These are phyloP conservation scores for Stenolophus ochropezus DNA, from an alignment of 2,888 invertebrate species.

Conservation along the genomic window DNA sequence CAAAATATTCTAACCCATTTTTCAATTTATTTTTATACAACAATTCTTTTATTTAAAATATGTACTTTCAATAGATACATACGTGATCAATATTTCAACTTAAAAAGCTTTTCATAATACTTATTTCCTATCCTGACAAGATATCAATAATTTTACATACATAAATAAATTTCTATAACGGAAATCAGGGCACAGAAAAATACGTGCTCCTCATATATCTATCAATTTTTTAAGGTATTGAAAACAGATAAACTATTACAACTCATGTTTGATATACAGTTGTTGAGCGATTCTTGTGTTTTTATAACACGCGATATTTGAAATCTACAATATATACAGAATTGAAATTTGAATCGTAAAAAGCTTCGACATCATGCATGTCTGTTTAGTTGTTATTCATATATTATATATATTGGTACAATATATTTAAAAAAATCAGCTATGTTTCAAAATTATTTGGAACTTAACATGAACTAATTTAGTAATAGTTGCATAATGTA, in stretches of 20 bases:
- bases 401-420: background rate
- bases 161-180: background rate
- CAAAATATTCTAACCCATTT: background rate
- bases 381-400: background rate
- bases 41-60: background rate
- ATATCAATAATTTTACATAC: conserved; percentile 8
- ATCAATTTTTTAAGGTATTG: background rate
- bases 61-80: background rate
- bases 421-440: background rate
- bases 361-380: background rate
- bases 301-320: background rate
- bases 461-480: background rate
- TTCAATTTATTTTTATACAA: background rate
- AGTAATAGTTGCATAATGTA: background rate
- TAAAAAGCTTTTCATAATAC: conserved; percentile 1
- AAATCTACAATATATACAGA: background rate
- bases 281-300: background rate
- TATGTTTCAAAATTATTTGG: background rate
- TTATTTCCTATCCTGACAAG: conserved; percentile 13
- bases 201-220: background rate
- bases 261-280: background rate
- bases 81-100: background rate
- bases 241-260: conserved; percentile 10
- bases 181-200: background rate
- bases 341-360: background rate